Percentiles rank a stretch among this genome's conserved stretches.
phyloP scores from a whole-genome alignment of 2,113 vertebrate genomes.

The Peromyscus polionotus region DNA sequence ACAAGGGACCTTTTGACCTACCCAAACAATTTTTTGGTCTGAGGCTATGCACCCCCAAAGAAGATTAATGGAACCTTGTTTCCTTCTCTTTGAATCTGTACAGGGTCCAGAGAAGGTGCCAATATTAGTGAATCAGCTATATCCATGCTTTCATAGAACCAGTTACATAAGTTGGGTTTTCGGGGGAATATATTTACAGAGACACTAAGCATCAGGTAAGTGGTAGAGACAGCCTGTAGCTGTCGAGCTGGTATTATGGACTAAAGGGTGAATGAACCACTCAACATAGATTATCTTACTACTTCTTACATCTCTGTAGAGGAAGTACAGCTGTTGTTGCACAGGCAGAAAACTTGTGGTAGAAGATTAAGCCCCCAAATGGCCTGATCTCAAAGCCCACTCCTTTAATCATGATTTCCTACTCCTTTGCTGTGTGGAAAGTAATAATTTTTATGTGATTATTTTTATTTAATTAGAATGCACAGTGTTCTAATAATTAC shows the following conservation, averaged over 20 bases:
- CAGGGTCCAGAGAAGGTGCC: background rate
- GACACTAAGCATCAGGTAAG: background rate
- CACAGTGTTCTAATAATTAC: background rate
- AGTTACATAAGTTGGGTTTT: background rate
- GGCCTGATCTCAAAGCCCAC: background rate
- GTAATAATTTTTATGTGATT: background rate
- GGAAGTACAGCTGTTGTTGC: background rate
- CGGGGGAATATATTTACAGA: background rate
- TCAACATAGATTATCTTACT: background rate
- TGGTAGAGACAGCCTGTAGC: background rate
- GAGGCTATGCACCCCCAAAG: background rate
- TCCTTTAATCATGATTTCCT: background rate
- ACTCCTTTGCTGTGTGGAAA: background rate
- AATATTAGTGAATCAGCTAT: background rate
- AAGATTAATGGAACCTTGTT: background rate
- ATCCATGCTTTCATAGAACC: background rate
- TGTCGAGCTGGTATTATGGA: background rate
- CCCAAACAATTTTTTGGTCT: background rate
- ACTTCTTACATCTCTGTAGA: slow-evolving; percentile 4
- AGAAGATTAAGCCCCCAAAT: background rate
- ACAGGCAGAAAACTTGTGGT: background rate
- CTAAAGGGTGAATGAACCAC: background rate
- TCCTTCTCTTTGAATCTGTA: background rate
- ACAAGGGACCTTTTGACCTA: background rate
- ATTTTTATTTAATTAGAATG: background rate